Evolutionary conservation across 2,797 vertebrate species (phyloP).

Genomic region (Alca torda): DNA sequence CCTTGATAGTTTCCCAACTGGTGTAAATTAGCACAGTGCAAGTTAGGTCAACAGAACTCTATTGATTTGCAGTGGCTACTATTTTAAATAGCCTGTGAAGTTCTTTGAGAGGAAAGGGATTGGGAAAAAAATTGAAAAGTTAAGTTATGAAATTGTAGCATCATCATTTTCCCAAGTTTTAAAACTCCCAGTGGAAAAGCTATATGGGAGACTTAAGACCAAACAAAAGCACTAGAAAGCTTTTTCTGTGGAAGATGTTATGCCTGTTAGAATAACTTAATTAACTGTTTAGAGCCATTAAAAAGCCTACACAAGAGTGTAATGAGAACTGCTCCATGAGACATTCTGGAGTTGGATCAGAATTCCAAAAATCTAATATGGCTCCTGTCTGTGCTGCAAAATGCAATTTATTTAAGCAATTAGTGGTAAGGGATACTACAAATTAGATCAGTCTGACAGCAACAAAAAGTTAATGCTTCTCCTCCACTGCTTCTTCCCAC

Average conservation of each 20-base stretch:
- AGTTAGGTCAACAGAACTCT: neutral
- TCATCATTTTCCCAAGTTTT: neutral
- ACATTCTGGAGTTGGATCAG: neutral
- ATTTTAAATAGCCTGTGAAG: neutral
- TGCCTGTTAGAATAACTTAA: conserved; percentile 1
- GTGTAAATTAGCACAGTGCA: neutral
- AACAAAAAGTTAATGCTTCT: conserved; percentile 2
- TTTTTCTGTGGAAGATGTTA: neutral
- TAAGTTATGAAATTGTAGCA: neutral
- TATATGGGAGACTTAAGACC: neutral
- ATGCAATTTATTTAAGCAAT: conserved; percentile 45
- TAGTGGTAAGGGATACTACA: conserved; percentile 22
- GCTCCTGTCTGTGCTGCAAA: conserved; percentile 17
- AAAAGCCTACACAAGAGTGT: neutral
- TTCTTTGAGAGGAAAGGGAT: neutral
- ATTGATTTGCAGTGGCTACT: neutral
- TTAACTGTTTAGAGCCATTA: conserved; percentile 21
- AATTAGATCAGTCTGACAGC: conserved; percentile 34
- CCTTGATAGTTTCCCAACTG: neutral
- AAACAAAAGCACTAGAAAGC: neutral
- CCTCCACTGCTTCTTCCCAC: neutral
- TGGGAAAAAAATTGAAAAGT: neutral
- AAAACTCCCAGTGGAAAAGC: neutral
- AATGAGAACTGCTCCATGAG: neutral
- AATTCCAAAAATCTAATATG: conserved; percentile 57